These are phyloP conservation scores for Drosophila pandora DNA, from an alignment of 1,140 invertebrate genomes.

Conservation along the genomic window DNA sequence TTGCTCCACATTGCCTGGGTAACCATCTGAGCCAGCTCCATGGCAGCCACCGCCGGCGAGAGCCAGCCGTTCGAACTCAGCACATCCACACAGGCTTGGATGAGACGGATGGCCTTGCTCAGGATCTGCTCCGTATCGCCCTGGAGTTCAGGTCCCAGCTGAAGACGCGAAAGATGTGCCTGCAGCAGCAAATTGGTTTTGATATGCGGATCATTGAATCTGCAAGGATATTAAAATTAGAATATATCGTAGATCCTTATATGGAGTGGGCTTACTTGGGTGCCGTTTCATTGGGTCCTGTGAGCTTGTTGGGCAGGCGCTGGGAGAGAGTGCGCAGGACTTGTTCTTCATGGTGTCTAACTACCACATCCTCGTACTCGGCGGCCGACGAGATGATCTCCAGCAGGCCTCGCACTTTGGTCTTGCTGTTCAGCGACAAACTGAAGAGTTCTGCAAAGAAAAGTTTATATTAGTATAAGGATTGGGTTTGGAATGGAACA, in stretches of 20 bases:
- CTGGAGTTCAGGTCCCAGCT: slow-evolving; percentile 97
- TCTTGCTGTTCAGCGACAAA: slow-evolving; percentile 97
- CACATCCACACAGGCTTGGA: slow-evolving; percentile 99
- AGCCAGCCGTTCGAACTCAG: slow-evolving; percentile 99
- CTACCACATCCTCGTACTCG: slow-evolving; percentile 97
- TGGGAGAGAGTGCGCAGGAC: slow-evolving; percentile 92
- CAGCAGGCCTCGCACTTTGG: slow-evolving; percentile 97
- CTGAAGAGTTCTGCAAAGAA: slow-evolving; percentile 94
- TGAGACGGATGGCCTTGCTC: slow-evolving; percentile 94
- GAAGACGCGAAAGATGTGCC: slow-evolving; percentile 97
- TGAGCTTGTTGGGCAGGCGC: slow-evolving; percentile 91
- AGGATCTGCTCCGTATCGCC: slow-evolving; percentile 97
- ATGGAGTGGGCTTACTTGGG: slow-evolving; percentile 83
- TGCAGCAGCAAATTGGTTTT: slow-evolving; percentile 98
- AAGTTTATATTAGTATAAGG: background rate
- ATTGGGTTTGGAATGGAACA: background rate
- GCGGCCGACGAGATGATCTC: slow-evolving; percentile 99
- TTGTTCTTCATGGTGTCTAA: slow-evolving; percentile 97
- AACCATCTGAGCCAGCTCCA: slow-evolving; percentile 99
- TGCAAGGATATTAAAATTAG: slow-evolving; percentile 65
- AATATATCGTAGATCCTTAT: background rate
- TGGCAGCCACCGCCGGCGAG: slow-evolving; percentile 98
- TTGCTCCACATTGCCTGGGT: slow-evolving; percentile 99
- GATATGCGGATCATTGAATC: slow-evolving; percentile 98
- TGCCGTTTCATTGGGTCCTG: slow-evolving; percentile 85